These are phyloP conservation scores for Drosophila paranaensis DNA, from an alignment of 2,888 invertebrate species.

Conservation along the genomic window DNA sequence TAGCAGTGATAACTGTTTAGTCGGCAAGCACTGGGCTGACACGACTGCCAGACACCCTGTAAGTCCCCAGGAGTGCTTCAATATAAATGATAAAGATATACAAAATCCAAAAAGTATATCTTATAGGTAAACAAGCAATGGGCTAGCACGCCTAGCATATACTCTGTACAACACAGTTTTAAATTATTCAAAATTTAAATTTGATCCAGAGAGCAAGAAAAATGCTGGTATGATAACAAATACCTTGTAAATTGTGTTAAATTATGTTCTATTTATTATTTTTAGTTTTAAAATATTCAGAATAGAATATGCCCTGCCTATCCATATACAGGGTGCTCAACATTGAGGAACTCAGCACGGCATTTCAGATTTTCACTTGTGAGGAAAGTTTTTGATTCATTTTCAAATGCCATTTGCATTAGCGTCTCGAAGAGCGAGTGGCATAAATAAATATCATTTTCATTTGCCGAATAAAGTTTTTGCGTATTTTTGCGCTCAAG, in stretches of 20 bases:
- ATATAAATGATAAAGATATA: no score
- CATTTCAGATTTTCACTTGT: slow-evolving; percentile 46
- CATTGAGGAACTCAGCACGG: slow-evolving; percentile 20
- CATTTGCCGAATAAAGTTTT: slow-evolving; percentile 23
- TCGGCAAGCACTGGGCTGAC: background rate
- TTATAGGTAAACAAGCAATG: background rate
- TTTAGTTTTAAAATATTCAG: no score
- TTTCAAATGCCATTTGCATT: slow-evolving; percentile 46
- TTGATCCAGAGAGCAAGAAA: no score
- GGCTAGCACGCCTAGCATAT: background rate
- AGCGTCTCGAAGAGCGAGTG: slow-evolving; percentile 12
- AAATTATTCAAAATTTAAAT: no score
- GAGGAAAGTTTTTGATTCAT: slow-evolving; percentile 48
- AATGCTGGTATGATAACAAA: background rate
- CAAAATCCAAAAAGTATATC: slow-evolving; percentile 18
- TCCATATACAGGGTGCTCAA: slow-evolving; percentile 19
- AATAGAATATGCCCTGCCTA: background rate
- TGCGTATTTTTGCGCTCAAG: slow-evolving; percentile 17
- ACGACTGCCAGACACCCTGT: slow-evolving; percentile 3
- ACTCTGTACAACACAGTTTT: no score
- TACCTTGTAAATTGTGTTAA: background rate
- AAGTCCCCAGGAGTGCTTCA: no score
- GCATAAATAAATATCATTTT: slow-evolving; percentile 42
- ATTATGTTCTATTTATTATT: background rate
- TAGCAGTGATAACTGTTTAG: slow-evolving; percentile 40